These are phyloP conservation scores for Drosophila parabipectinata DNA, from an alignment of 1,140 invertebrate genomes.

Conservation along the genomic window DNA sequence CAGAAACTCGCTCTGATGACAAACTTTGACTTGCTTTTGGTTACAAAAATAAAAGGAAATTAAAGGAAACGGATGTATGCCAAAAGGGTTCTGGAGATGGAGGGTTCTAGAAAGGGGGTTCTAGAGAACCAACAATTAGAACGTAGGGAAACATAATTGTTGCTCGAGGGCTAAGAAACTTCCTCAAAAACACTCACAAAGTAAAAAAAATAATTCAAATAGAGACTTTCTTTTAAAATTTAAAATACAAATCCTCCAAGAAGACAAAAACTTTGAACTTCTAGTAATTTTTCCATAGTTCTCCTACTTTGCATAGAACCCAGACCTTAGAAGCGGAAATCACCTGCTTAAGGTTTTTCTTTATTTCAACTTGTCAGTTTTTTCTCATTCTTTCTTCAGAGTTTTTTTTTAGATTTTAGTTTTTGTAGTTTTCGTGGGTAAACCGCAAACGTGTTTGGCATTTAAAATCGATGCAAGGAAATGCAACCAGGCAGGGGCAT, in stretches of 20 bases:
- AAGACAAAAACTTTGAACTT: no score
- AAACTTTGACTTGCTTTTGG: slow-evolving; percentile 7
- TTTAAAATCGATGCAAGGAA: slow-evolving; percentile 50
- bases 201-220: no score
- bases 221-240: not conserved
- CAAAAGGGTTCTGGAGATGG: slow-evolving; percentile 20
- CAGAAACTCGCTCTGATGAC: slow-evolving; percentile 16
- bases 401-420: not conserved
- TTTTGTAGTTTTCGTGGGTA: slow-evolving; percentile 29
- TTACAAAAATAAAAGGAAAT: slow-evolving; percentile 26
- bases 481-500: slow-evolving; percentile 10
- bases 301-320: slow-evolving; percentile 20
- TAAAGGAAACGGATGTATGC: slow-evolving; percentile 46
- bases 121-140: slow-evolving; percentile 44
- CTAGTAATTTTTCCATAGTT: no score
- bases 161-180: slow-evolving; percentile 16
- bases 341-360: slow-evolving; percentile 46
- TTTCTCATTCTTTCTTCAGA: slow-evolving; percentile 19
- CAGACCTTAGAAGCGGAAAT: slow-evolving; percentile 37
- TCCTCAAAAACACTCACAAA: slow-evolving; percentile 1
- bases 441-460: slow-evolving; percentile 57
- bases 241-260: not conserved
- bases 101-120: not conserved
- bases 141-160: slow-evolving; percentile 39
- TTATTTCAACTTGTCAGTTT: slow-evolving; percentile 45